Conservation (phyloP, 2,888 invertebrate species). For the Drosophila atripex region DNA sequence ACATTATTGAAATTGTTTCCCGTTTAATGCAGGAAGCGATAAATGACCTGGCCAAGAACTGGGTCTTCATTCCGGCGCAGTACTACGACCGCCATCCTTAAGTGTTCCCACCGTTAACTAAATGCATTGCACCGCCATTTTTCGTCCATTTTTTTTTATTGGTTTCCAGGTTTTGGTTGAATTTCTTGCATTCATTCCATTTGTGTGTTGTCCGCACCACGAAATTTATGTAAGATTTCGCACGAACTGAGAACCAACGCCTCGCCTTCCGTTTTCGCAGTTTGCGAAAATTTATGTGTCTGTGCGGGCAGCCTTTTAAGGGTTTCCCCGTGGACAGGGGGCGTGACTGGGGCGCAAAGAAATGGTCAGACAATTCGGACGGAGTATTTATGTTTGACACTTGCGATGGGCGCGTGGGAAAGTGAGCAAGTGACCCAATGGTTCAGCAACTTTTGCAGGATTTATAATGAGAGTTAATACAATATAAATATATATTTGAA, state of each 20-base stretch:
- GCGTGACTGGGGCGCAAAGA: constrained; percentile 18
- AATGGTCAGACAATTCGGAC: constrained; percentile 18
- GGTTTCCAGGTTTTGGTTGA: not conserved
- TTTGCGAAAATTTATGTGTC: constrained; percentile 38
- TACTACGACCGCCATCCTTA: constrained; percentile 53
- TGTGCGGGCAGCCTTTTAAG: constrained; percentile 31
- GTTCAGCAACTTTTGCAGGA: not conserved
- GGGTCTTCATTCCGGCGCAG: constrained; percentile 74
- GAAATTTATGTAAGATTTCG: constrained; percentile 48
- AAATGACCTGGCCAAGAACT: constrained; percentile 75
- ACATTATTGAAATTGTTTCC: constrained; percentile 63
- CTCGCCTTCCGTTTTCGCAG: constrained; percentile 5
- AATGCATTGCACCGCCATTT: constrained; percentile 21
- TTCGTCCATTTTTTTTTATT: not conserved
- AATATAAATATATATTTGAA: no score
- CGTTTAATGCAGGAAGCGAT: constrained; percentile 71
- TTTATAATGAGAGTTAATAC: no score
- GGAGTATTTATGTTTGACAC: constrained; percentile 18
- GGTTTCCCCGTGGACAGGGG: constrained; percentile 23
- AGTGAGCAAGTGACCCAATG: constrained; percentile 4
- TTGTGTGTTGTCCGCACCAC: constrained; percentile 30
- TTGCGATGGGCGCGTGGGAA: constrained; percentile 16
- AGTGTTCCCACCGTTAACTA: constrained; percentile 19
- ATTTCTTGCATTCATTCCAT: constrained; percentile 14
- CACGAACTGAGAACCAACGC: constrained; percentile 20